Evolutionary conservation across 2,888 invertebrate species (phyloP).

Genomic region (Allolobophora icterica): DNA sequence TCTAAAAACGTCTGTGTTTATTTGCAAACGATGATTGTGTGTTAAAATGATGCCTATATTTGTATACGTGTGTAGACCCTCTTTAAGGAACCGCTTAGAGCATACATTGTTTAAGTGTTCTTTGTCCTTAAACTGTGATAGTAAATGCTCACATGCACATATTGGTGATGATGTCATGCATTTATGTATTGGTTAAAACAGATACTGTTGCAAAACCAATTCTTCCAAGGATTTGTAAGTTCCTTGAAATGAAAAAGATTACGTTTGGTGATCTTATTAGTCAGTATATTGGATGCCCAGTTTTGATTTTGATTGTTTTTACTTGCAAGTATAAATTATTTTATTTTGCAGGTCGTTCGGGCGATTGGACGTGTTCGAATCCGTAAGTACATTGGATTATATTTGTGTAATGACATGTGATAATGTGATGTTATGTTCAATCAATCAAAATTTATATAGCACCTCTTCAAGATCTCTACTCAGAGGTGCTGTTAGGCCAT

Average conservation of each 20-base stretch:
- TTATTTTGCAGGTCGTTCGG: constrained; percentile 45
- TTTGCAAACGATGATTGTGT: background rate
- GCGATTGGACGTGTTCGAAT: constrained; percentile 69
- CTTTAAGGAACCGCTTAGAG: too few relatives aligned
- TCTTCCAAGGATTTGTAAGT: background rate
- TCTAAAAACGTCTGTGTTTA: constrained; percentile 67
- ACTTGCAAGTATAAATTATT: background rate
- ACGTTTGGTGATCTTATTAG: too few relatives aligned
- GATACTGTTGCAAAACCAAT: background rate
- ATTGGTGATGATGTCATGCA: background rate
- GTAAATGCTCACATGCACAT: background rate
- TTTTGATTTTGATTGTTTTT: background rate
- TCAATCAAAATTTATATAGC: too few relatives aligned
- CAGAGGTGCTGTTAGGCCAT: too few relatives aligned
- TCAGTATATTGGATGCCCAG: too few relatives aligned
- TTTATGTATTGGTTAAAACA: background rate
- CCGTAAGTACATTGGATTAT: constrained; percentile 51
- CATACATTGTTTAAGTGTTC: background rate
- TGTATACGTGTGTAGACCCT: background rate
- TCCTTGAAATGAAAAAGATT: background rate
- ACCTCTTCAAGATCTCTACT: too few relatives aligned
- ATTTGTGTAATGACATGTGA: background rate
- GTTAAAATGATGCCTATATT: background rate
- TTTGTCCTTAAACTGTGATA: background rate
- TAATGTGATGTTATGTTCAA: background rate